Conservation (phyloP, 2,113 vertebrate species). For the Pyrgilauda ruficollis region DNA sequence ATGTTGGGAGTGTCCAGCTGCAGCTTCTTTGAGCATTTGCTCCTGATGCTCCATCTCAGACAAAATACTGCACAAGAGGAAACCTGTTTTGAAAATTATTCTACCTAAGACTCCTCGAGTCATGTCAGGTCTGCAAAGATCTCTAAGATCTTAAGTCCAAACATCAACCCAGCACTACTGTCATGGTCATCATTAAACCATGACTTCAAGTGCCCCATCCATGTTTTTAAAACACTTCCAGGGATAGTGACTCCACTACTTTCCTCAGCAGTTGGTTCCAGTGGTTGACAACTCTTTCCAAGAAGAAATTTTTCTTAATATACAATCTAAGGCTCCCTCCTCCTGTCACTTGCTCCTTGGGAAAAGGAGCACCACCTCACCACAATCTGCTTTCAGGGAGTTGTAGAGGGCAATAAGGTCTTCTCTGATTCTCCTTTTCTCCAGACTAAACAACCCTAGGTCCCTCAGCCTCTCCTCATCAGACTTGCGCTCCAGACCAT, state of each 20-base stretch:
- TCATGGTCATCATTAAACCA: not conserved
- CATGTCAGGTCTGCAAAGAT: not conserved
- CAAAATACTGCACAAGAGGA: not conserved
- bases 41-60: not conserved
- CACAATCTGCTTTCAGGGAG: not conserved
- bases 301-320: not conserved
- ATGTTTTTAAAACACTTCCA: not conserved
- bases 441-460: not conserved
- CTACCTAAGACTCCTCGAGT: not conserved
- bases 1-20: not conserved
- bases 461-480: not conserved
- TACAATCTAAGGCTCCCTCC: not conserved
- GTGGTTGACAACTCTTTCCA: not conserved
- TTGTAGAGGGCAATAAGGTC: not conserved
- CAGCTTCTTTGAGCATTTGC: not conserved
- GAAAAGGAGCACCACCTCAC: not conserved
- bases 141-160: not conserved
- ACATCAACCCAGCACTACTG: not conserved
- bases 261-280: not conserved
- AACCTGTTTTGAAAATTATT: not conserved
- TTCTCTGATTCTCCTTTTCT: not conserved
- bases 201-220: not conserved
- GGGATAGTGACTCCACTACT: not conserved
- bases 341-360: not conserved
- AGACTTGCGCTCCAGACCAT: not conserved